A percentile compares a stretch with the other conserved stretches of the same genome.
Conservation (phyloP, 2,888 invertebrate genomes). For the Dicycla oo region DNA sequence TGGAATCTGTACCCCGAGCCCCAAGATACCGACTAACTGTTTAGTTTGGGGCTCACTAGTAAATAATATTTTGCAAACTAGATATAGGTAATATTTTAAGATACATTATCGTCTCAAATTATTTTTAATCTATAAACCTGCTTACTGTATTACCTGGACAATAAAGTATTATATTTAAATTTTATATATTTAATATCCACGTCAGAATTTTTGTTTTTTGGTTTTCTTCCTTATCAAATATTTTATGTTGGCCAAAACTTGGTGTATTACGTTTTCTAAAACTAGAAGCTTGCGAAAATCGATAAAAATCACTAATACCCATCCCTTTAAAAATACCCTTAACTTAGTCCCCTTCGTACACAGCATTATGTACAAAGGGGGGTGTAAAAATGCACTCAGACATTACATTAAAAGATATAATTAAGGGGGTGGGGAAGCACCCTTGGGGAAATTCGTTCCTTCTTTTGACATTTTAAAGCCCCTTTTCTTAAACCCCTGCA, state of each 20-base stretch:
- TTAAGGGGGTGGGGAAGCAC: slow-evolving; percentile 85
- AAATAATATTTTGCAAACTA: no score
- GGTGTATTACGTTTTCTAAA: background rate
- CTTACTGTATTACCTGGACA: no score
- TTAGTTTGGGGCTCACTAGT: no score
- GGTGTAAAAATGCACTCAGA: slow-evolving; percentile 89
- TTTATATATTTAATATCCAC: no score
- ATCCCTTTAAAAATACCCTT: slow-evolving; percentile 68
- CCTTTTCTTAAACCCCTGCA: slow-evolving; percentile 83
- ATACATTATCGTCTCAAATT: no score
- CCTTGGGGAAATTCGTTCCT: slow-evolving; percentile 85
- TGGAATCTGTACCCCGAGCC: no score
- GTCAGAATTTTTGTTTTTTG: background rate
- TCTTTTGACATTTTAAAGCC: slow-evolving; percentile 90
- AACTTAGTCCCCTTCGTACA: slow-evolving; percentile 67
- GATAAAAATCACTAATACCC: slow-evolving; percentile 53
- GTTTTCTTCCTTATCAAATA: background rate
- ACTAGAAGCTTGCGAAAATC: slow-evolving; percentile 37
- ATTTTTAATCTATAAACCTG: no score
- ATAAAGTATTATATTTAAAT: no score
- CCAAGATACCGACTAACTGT: no score
- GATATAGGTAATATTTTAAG: no score
- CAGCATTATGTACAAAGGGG: slow-evolving; percentile 75
- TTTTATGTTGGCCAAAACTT: background rate
- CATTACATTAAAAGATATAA: slow-evolving; percentile 90